Base-by-base conservation (phyloP, 2,797 vertebrate genomes). In the Acomys russatus region DNA sequence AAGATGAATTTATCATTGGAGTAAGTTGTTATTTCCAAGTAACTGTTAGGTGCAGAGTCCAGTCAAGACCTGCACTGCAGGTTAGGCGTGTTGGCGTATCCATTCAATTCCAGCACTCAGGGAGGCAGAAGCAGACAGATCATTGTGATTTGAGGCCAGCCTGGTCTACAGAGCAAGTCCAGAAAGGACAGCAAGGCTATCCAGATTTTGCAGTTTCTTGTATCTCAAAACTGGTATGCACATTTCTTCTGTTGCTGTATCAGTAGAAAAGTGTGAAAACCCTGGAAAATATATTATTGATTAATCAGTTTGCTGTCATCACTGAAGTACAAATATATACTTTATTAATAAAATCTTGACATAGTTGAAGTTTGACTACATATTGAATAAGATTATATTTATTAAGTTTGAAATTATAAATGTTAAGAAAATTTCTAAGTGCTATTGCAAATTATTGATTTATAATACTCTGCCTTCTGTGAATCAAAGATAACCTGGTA, bases 371-470 rank as follows among this genome's bases (percentile, higher is more conserved):
- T 63, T 68, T 92, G 2, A 56, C 25, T 23, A 44, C 9, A 44
- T 6, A 74, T 74, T 44, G 20, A 59, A 88, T 66, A 64, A 84
- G 3, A 87, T 49, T 74, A 51, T 38, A 15, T 64, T 56, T 80
- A 92, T 91, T 89, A n/a, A 44, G 87, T 95, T 86, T 77, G 2
- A 82, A 96, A 92, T 25, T 51, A 30, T 54, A 78, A 90, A 88
- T 54, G 10, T 79, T 68, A 80, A 90, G 76, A 17, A 51, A 11
- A 35, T 80, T 18, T 0, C 33, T 80, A 96, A 88, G 11, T 85
- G 66, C 22, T 9, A 33, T 71, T 51, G 25, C 73, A 94, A 86
- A 68, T 2, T 90, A 82, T 54, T 96, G 77, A 93, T 83, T 95
- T 90, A 74, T 54, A 94, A 96, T 77, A 59, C 0, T 4, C 11